Evolutionary conservation across 2,797 vertebrate genomes (phyloP).

Genomic region (Pseudochromis fuscus): DNA sequence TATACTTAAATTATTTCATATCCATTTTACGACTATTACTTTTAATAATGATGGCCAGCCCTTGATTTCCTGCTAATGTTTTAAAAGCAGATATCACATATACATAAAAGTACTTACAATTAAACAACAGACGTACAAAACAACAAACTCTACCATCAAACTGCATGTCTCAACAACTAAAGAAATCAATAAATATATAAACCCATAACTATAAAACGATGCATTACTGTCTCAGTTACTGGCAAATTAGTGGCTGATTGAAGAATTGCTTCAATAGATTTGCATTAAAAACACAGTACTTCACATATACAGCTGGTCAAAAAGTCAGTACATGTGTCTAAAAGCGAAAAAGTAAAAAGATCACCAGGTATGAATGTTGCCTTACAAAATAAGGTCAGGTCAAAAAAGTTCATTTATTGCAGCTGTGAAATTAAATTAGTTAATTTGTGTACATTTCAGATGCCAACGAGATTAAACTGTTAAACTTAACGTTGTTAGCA

Average conservation of each 20-base stretch:
- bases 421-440: background rate
- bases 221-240: too few relatives aligned
- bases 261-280: background rate
- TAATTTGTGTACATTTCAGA: conserved; percentile 1
- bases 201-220: too few relatives aligned
- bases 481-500: conserved; percentile 15
- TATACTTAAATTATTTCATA: too few relatives aligned
- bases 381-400: background rate
- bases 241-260: too few relatives aligned
- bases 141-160: too few relatives aligned
- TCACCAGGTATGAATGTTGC: background rate
- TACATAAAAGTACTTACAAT: background rate
- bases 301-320: background rate
- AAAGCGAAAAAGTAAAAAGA: background rate
- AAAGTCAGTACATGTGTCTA: background rate
- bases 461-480: conserved; percentile 6
- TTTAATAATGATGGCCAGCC: background rate
- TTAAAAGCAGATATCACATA: background rate
- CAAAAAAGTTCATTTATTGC: conserved; percentile 8
- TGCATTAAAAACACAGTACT: background rate
- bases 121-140: background rate
- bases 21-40: too few relatives aligned
- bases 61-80: background rate
- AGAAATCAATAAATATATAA: too few relatives aligned
- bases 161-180: too few relatives aligned